phyloP scores from a whole-genome alignment of 2,888 invertebrate species.

The Malthinus seriepunctatus region DNA sequence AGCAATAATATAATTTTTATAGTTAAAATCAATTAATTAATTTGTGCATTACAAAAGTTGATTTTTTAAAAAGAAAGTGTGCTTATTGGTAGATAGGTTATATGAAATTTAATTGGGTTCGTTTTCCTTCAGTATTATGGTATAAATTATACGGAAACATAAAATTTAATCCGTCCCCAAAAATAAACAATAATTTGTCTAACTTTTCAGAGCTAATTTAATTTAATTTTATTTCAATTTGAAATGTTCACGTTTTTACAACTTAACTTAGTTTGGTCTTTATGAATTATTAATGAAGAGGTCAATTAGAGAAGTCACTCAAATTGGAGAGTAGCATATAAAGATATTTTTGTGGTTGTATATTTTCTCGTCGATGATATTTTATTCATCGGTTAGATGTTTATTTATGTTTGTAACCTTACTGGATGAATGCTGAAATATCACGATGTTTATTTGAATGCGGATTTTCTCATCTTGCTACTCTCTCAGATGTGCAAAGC shows the following conservation, averaged over 20 bases:
- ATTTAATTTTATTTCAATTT: slow-evolving; percentile 4
- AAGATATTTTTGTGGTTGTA: slow-evolving; percentile 25
- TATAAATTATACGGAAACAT: background rate
- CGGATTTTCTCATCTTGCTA: slow-evolving; percentile 10
- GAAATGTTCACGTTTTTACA: slow-evolving; percentile 22
- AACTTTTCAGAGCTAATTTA: background rate
- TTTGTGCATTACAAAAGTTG: too few relatives aligned
- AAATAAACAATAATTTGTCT: background rate
- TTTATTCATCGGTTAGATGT: slow-evolving; percentile 24
- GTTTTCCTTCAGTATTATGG: too few relatives aligned
- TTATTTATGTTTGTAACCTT: slow-evolving; percentile 25
- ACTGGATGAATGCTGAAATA: slow-evolving; percentile 17
- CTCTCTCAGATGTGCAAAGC: slow-evolving; percentile 14
- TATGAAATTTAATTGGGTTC: too few relatives aligned
- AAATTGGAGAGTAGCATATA: slow-evolving; percentile 18
- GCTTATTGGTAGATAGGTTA: too few relatives aligned
- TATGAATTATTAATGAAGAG: slow-evolving; percentile 33
- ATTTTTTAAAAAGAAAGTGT: too few relatives aligned
- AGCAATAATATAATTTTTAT: too few relatives aligned
- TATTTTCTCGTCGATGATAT: slow-evolving; percentile 22
- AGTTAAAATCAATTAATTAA: too few relatives aligned
- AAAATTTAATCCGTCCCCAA: background rate
- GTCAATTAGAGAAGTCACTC: slow-evolving; percentile 30
- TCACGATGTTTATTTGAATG: slow-evolving; percentile 19
- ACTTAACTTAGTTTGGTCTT: slow-evolving; percentile 28